Conservation (phyloP, 2,113 vertebrate species). For the Xenopus tropicalis region UCB_Xtro_10.0 CM004450.2:113392001-113392500, state of each 20-base stretch:
- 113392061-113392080: constrained; percentile 91
- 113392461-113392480: constrained; percentile 95
- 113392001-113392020: constrained; percentile 95
- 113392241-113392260: constrained; percentile 94
- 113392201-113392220: constrained; percentile 95
- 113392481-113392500: constrained; percentile 93
- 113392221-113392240: constrained; percentile 96
- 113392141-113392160: constrained; percentile 98
- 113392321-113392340: constrained; percentile 92
- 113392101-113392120: constrained; percentile 99
- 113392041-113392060: constrained; percentile 89
- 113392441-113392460: constrained; percentile 92
- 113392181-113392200: constrained; percentile 96
- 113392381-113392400: constrained; percentile 86
- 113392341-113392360: constrained; percentile 92
- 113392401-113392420: constrained; percentile 89
- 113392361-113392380: constrained; percentile 86
- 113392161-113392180: constrained; percentile 93
- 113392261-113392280: constrained; percentile 98
- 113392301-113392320: constrained; percentile 96
- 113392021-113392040: constrained; percentile 96
- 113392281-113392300: constrained; percentile 98
- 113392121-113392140: constrained; percentile 96
- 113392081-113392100: constrained; percentile 99
- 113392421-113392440: constrained; percentile 96